Conservation (phyloP, 2,888 invertebrate species). For the Parnassius apollo region DNA sequence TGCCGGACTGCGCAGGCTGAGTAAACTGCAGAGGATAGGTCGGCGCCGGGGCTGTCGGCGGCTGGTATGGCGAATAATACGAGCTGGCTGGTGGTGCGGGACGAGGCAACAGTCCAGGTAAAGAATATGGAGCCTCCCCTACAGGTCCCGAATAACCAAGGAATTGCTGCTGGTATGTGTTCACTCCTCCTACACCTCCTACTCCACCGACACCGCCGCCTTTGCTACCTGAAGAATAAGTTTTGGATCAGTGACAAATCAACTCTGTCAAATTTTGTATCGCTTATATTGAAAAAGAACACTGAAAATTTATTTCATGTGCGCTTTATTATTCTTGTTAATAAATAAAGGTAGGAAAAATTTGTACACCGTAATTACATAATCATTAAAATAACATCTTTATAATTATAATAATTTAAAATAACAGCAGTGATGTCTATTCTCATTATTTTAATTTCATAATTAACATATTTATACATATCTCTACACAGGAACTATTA, state of each 20-base stretch:
- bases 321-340: no score
- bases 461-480: no score
- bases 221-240: constrained; percentile 35
- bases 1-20: constrained; percentile 77
- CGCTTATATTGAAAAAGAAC: no score
- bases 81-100: constrained; percentile 73
- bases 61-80: constrained; percentile 76
- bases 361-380: no score
- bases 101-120: constrained; percentile 69
- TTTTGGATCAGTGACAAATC: no score
- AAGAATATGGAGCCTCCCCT: constrained; percentile 70
- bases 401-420: no score
- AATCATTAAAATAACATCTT: no score
- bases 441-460: no score
- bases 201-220: constrained; percentile 65
- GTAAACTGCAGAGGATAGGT: constrained; percentile 84
- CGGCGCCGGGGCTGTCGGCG: constrained; percentile 79
- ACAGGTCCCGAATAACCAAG: constrained; percentile 72
- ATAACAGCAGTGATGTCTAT: no score
- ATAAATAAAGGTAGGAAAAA: no score
- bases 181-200: constrained; percentile 70
- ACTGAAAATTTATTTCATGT: no score
- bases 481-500: constrained; percentile 10
- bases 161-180: constrained; percentile 76
- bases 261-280: no score